Evolutionary conservation across 2,113 vertebrate species (phyloP), one percentile per base, ranked within the genome.

Genomic region (Piaya cayana): DNA sequence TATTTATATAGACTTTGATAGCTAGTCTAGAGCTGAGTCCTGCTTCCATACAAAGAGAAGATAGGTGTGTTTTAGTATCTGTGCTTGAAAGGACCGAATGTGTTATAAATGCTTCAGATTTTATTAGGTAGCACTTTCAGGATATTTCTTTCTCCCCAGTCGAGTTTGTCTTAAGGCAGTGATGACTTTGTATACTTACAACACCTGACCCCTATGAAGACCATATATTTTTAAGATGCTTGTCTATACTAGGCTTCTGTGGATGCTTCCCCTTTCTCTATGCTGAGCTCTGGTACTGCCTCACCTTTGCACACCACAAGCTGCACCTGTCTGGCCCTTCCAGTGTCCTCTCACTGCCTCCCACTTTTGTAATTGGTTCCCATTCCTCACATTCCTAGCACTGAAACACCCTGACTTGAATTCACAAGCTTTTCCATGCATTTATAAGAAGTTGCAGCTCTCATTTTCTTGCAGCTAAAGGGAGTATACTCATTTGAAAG

Each of bases 241-340:
- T 9, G 2, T 64, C 52, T 62, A 17, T 19, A 49, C 7, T 20
- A 81, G 8, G 2, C 21, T 78, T 43, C 81, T 56, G 25, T 23
- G 45, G 16, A 25, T 43, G 55, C 4, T 76, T 63, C 8, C 15
- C 13, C 6, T 6, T n/a, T 42, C 26, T 19, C 19, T 45, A 22
- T 7, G 21, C 17, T 37, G 22, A 62, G 22, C 37, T 49, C 30
- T 37, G 34, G 37, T 71, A 3, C 12, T 53, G 11, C 36, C 70
- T 37, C 26, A 52, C 12, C 8, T 9, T 37, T 0, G 2, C 20
- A 20, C 14, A 62, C 4, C 0, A 0, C 18, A 21, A 47, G n/a
- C 30, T 45, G 30, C 36, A 17, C 16, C 12, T 12, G 15, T 17
- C 10, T 12, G 15, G 20, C 10, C 15, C 22, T 30, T 30, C n/a